Conservation (phyloP, 1,140 invertebrate species). For the Listronotus oregonensis region DNA sequence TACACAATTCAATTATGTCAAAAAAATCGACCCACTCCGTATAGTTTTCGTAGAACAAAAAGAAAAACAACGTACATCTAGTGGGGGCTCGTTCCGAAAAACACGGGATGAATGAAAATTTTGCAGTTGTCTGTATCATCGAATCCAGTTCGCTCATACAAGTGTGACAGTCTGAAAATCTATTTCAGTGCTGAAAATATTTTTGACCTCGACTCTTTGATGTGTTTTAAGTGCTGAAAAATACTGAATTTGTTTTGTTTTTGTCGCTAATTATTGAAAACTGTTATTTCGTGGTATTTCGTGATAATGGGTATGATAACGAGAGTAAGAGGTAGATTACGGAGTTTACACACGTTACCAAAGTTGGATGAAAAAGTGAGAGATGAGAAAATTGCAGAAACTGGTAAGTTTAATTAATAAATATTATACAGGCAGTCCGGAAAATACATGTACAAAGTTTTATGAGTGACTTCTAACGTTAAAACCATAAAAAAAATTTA, state of each 20-base stretch:
- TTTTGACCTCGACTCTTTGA: not conserved
- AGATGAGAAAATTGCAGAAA: slow-evolving; percentile 69
- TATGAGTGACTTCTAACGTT: no score
- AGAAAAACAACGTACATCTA: slow-evolving; percentile 10
- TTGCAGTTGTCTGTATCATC: slow-evolving; percentile 2
- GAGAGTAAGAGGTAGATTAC: slow-evolving; percentile 65
- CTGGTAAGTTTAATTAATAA: slow-evolving; percentile 55
- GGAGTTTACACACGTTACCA: slow-evolving; percentile 64
- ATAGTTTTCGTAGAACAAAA: slow-evolving; percentile 26
- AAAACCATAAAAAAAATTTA: no score
- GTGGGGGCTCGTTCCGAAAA: slow-evolving; percentile 14
- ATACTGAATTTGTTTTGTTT: slow-evolving; percentile 2
- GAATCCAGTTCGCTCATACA: not conserved
- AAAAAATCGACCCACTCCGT: slow-evolving; percentile 23
- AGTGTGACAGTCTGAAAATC: not conserved
- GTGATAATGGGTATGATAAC: slow-evolving; percentile 69
- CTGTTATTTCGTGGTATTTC: slow-evolving; percentile 1
- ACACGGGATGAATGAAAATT: slow-evolving; percentile 25
- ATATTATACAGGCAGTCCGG: not conserved
- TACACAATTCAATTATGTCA: slow-evolving; percentile 4
- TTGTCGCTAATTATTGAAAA: not conserved
- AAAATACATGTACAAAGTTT: not conserved
- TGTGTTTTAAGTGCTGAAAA: not conserved
- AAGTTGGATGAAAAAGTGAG: slow-evolving; percentile 64
- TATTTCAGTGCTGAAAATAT: slow-evolving; percentile 7